Base-by-base conservation (phyloP, 2,113 vertebrate genomes). In the Hystrix cristata region DNA sequence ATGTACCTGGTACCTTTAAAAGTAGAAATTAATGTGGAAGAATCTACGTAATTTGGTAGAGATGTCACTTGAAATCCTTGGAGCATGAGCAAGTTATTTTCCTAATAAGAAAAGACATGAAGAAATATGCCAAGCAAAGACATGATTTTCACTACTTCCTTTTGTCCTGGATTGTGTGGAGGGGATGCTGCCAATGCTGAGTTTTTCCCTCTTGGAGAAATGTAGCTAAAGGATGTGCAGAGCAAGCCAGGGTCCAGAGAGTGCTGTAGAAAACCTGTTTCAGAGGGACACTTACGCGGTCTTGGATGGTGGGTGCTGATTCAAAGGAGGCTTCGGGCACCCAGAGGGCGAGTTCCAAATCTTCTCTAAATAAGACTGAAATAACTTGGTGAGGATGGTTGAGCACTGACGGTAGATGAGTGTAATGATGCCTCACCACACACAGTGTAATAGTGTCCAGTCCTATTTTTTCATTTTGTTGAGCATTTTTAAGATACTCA, bases 1-100 rank as follows among this genome's bases (percentile, higher is more conserved):
- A 88, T 53, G 38, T 91, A 43, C 71, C 88, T 80, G 13, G 7
- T 64, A 69, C 15, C 76, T 88, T 92, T 74, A 57, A 88, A 84
- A 79, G 34, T 48, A 62, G n/a, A 93, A 78, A 79, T 62, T 72
- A 94, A 79, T 57, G 48, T 89, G 21, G 27, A 51, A 11, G 27
- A 34, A 79, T 71, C 55, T 71, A 79, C n/a, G 19, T 21, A 74
- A 23, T 85, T 94, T 80, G 46, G 4, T 80, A 67, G 43, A 85
- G n/a, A 72, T 72, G 84, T 72, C 34, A 55, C 57, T 84, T 95
- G 43, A 91, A 67, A 51, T 90, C 59, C 23, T 89, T 94, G 34
- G 59, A 90, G 65, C 9, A 43, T 46, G 43, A 95, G 34, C 19
- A 46, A 82, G 43, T 21, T 91, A 31, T 89, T 72, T 67, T 80